phyloP scores from a whole-genome alignment of 2,888 invertebrate species.

The Acrobasis consociella region DNA sequence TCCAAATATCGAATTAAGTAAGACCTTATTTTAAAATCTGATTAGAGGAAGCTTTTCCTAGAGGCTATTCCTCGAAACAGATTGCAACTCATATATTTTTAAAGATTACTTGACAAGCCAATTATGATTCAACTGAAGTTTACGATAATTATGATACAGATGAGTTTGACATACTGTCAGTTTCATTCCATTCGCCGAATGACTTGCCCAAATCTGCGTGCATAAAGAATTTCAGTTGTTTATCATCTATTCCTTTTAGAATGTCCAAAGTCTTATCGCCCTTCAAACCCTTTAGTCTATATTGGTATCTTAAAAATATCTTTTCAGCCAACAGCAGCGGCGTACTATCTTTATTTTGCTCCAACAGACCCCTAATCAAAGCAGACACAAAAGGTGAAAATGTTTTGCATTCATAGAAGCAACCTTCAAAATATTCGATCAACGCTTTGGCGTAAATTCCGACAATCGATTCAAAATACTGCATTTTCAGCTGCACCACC shows the following conservation, averaged over 20 bases:
- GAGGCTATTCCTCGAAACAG: too few species aligned
- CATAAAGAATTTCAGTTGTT: constrained; percentile 20
- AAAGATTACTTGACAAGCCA: too few species aligned
- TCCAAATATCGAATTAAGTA: too few species aligned
- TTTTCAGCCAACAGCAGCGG: constrained; percentile 3
- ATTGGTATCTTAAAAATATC: not conserved
- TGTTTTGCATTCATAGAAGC: constrained; percentile 26
- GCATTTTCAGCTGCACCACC: constrained; percentile 39
- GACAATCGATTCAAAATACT: constrained; percentile 51
- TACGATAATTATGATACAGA: too few species aligned
- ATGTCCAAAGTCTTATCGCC: not conserved
- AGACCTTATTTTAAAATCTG: too few species aligned
- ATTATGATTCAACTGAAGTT: too few species aligned
- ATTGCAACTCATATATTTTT: too few species aligned
- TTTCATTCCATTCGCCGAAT: not conserved
- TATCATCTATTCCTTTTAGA: not conserved
- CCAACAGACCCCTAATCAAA: constrained; percentile 9
- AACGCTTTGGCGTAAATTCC: constrained; percentile 45
- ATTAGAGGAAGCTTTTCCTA: too few species aligned
- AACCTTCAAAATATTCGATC: constrained; percentile 35
- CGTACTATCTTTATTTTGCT: not conserved
- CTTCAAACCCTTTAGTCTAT: not conserved
- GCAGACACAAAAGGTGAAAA: constrained; percentile 6
- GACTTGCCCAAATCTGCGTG: not conserved
- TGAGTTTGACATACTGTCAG: too few species aligned